Evolutionary conservation across 2,113 vertebrate species (phyloP).

Genomic region (Gnathonemus echidnorhynchus): DNA sequence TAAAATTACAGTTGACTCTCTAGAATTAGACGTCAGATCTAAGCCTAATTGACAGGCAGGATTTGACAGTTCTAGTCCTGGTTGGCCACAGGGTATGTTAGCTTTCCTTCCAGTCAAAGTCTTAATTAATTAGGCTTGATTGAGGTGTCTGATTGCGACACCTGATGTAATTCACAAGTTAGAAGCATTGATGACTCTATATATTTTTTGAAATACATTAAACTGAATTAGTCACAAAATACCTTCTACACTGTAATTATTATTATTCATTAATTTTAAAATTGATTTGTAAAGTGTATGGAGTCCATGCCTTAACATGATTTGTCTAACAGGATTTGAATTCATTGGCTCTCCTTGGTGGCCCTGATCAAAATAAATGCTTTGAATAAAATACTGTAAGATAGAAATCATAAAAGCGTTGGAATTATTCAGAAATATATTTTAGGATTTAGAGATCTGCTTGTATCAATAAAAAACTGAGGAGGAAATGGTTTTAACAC

Average conservation of each 20-base stretch:
- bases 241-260: neutral
- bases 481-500: neutral
- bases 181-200: neutral
- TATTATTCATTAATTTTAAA: neutral
- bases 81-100: neutral
- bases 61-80: neutral
- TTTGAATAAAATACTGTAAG: neutral
- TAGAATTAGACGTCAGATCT: neutral
- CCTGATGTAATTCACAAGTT: neutral
- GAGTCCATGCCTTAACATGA: neutral
- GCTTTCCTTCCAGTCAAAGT: neutral
- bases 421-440: neutral
- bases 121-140: constrained; percentile 5
- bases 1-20: neutral
- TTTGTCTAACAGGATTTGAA: neutral
- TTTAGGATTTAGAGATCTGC: neutral
- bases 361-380: neutral
- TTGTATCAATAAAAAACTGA: neutral
- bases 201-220: neutral
- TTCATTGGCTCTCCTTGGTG: neutral
- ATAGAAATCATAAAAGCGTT: neutral
- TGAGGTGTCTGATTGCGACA: neutral
- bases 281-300: neutral
- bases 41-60: neutral
- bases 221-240: neutral